These are phyloP conservation scores for Thomomys bottae DNA, from an alignment of 2,113 vertebrate species.

Conservation along the genomic window DNA sequence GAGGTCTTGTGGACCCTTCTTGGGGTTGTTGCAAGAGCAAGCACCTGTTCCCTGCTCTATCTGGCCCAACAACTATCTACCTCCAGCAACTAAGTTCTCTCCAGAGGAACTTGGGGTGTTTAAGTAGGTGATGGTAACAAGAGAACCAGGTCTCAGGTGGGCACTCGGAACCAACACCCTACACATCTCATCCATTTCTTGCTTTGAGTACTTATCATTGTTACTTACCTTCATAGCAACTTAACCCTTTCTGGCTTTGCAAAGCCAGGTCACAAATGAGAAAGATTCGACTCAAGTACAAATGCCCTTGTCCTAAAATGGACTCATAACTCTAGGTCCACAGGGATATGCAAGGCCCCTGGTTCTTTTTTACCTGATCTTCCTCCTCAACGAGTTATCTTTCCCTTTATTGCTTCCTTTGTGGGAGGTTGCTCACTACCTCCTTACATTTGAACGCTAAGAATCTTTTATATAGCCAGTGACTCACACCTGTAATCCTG, in stretches of 20 bases:
- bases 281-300: neutral
- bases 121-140: neutral
- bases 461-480: too few relatives aligned
- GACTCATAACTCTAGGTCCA: neutral
- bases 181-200: neutral
- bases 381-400: neutral
- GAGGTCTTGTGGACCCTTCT: fast-evolving
- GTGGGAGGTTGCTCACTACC: neutral
- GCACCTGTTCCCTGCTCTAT: neutral
- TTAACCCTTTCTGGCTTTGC: neutral
- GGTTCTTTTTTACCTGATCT: neutral
- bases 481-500: too few relatives aligned
- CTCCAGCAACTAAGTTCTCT: too few relatives aligned
- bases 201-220: neutral
- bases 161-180: fast-evolving
- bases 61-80: too few relatives aligned
- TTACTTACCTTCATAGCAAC: constrained; percentile 42
- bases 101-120: too few relatives aligned
- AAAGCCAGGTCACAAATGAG: neutral
- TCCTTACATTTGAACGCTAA: neutral
- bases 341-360: neutral
- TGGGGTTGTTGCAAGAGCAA: too few relatives aligned
- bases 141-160: neutral
- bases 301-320: neutral
- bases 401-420: neutral